A percentile compares a stretch with the other conserved stretches of the same genome.
phyloP scores from a whole-genome alignment of 2,888 invertebrate genomes.

The Eilema sororculum region DNA sequence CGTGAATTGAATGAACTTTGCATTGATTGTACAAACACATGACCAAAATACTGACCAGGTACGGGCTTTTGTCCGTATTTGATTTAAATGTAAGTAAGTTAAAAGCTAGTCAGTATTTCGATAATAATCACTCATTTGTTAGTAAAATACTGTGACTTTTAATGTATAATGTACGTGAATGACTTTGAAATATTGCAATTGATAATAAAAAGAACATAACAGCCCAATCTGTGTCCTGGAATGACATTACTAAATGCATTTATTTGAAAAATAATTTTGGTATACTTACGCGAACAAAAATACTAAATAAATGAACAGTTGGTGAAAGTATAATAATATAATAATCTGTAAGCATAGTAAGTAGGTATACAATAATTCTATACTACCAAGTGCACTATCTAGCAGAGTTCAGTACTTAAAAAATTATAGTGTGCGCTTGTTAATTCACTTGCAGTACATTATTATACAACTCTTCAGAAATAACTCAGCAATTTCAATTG shows the following conservation, averaged over 20 bases:
- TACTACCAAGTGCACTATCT: slow-evolving; percentile 45
- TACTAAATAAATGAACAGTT: slow-evolving; percentile 29
- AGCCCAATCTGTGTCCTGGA: slow-evolving; percentile 44
- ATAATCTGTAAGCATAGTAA: slow-evolving; percentile 42
- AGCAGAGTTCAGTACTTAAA: slow-evolving; percentile 45
- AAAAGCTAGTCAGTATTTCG: slow-evolving; percentile 31
- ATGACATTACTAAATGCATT: slow-evolving; percentile 54
- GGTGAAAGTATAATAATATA: slow-evolving; percentile 25
- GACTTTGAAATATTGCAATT: slow-evolving; percentile 41
- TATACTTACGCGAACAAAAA: slow-evolving; percentile 34
- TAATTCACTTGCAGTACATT: slow-evolving; percentile 11
- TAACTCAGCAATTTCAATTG: background rate
- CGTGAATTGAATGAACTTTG: slow-evolving; percentile 32
- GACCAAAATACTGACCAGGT: slow-evolving; percentile 35
- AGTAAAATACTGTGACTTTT: slow-evolving; percentile 39
- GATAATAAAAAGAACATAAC: slow-evolving; percentile 41
- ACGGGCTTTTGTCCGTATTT: background rate
- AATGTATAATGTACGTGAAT: slow-evolving; percentile 35
- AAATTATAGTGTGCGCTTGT: slow-evolving; percentile 34
- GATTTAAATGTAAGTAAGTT: background rate
- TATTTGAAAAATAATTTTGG: slow-evolving; percentile 40
- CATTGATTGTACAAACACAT: slow-evolving; percentile 32
- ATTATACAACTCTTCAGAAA: background rate
- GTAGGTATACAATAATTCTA: slow-evolving; percentile 31
- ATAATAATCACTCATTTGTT: slow-evolving; percentile 29